Evolutionary conservation across 2,888 invertebrate species (phyloP).

Genomic region (Amitus sp.): DNA sequence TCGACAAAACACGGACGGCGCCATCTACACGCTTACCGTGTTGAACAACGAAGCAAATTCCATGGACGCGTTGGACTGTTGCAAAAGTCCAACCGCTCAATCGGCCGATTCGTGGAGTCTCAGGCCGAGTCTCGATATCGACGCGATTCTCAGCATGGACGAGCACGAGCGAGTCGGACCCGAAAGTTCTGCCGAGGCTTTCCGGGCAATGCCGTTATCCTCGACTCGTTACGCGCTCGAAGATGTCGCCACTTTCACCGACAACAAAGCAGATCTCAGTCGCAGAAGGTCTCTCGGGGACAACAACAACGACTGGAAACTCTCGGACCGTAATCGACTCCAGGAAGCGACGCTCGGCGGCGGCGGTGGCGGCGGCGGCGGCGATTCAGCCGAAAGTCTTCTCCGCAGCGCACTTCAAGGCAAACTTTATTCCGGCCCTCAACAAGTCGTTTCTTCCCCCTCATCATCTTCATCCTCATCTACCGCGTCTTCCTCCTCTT

Average conservation of each 20-base stretch:
- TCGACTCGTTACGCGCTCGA: constrained; percentile 70
- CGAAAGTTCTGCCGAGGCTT: constrained; percentile 65
- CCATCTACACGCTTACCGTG: constrained; percentile 87
- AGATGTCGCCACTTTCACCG: constrained; percentile 77
- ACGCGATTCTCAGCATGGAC: constrained; percentile 81
- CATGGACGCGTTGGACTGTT: constrained; percentile 62
- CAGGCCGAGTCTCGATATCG: constrained; percentile 79
- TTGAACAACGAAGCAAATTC: constrained; percentile 76
- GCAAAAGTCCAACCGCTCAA: constrained; percentile 67
- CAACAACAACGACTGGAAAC: constrained; percentile 86
- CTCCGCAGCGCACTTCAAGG: constrained; percentile 86
- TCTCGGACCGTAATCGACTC: constrained; percentile 75
- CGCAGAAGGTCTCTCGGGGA: constrained; percentile 58
- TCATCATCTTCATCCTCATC: constrained; percentile 59
- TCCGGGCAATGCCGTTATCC: constrained; percentile 41
- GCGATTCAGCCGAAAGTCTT: constrained; percentile 75
- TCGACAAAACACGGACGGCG: constrained; percentile 68
- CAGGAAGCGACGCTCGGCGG: constrained; percentile 46
- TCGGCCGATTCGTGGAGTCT: constrained; percentile 74
- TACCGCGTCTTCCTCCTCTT: constrained; percentile 49
- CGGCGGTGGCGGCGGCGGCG: no score
- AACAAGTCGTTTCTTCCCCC: constrained; percentile 48
- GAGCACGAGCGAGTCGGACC: constrained; percentile 70
- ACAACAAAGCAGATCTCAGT: no score
- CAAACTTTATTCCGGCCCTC: constrained; percentile 68